phyloP scores from a whole-genome alignment of 2,888 invertebrate species.

The Anarsia innoxiella region DNA sequence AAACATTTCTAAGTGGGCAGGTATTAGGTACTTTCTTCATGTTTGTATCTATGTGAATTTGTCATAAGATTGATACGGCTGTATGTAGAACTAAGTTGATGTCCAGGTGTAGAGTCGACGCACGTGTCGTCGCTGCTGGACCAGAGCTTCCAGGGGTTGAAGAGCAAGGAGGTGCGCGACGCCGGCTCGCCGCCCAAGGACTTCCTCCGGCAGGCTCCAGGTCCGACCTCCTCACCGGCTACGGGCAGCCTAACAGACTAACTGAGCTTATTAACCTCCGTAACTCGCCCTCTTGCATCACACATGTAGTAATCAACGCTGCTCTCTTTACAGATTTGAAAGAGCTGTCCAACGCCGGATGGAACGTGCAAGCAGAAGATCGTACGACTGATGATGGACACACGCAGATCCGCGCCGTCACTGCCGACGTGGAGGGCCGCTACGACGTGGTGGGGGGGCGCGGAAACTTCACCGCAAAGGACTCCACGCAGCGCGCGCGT shows the following conservation, averaged over 20 bases:
- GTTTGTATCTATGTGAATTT: too few relatives aligned
- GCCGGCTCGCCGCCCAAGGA: slow-evolving; percentile 84
- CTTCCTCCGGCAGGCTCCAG: slow-evolving; percentile 66
- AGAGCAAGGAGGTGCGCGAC: slow-evolving; percentile 86
- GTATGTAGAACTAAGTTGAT: slow-evolving; percentile 26
- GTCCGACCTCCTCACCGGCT: slow-evolving; percentile 41
- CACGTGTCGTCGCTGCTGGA: slow-evolving; percentile 84
- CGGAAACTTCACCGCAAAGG: slow-evolving; percentile 78
- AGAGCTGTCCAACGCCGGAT: slow-evolving; percentile 74
- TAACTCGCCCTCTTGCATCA: slow-evolving; percentile 29
- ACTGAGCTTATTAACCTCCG: slow-evolving; percentile 57
- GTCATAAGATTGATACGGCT: too few relatives aligned
- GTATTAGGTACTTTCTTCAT: too few relatives aligned
- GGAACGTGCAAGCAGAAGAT: slow-evolving; percentile 80
- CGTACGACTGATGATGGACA: slow-evolving; percentile 79
- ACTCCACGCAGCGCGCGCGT: slow-evolving; percentile 73
- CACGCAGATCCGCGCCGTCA: slow-evolving; percentile 73
- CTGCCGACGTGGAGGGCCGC: slow-evolving; percentile 79
- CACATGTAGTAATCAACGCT: too few relatives aligned
- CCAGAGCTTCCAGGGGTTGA: slow-evolving; percentile 85
- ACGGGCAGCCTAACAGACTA: slow-evolving; percentile 31
- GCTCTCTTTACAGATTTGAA: slow-evolving; percentile 55
- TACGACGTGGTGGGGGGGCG: slow-evolving; percentile 79
- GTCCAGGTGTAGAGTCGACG: slow-evolving; percentile 66
- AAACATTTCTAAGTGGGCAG: too few relatives aligned